Evolutionary conservation across 2,888 invertebrate genomes (phyloP), one percentile per base, ranked within the genome.

Genomic region (Lasioglossum marginatum): DNA sequence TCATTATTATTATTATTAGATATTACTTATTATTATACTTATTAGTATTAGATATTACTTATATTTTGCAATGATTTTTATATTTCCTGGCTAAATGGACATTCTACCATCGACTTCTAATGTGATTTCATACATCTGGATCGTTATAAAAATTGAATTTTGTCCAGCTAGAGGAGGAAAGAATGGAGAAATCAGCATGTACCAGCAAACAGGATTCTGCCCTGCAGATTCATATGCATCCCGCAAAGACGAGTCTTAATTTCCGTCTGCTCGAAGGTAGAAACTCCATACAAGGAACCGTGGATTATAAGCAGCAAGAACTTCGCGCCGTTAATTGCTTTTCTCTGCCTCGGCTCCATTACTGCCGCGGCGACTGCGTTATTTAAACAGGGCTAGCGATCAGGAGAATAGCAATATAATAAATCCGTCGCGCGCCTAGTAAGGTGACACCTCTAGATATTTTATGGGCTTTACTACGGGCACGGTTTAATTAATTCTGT

Each of bases 401-500:
- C 77, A 34, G 52, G 19, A 37, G 27, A 79, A 84, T 60, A 66
- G 77, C 68, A 37, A 76, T 52, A 79, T 75, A 79, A 84, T 73
- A 85, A 84, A 79, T 84, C 76, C 66, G 43, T 68, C 74, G 74
- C 8, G 71, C 43, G 63, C 76, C 66, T 77, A 48, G 63, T 31
- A 43, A 16, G 27, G 68, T 71, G 72, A 81, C 77, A 70, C 87
- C 91, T 87, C 90, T 78, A 82, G 82, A 89, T 88, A 92, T 91
- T 88, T 91, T 83, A 87, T 86, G 76, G 80, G 86, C 87, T 87
- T 88, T 87, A 81, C 87, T 83, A 86, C 79, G 83, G 82, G 81
- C 79, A 77, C 75, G 90, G 81, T 90, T 91, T 92, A 92, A 92
- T 92, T 92, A 92, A 92, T 92, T 92, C 91, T 77, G 87, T 82